Base-by-base conservation (phyloP, 2,888 invertebrate genomes). In the Pachliopta kotzebuea region DNA sequence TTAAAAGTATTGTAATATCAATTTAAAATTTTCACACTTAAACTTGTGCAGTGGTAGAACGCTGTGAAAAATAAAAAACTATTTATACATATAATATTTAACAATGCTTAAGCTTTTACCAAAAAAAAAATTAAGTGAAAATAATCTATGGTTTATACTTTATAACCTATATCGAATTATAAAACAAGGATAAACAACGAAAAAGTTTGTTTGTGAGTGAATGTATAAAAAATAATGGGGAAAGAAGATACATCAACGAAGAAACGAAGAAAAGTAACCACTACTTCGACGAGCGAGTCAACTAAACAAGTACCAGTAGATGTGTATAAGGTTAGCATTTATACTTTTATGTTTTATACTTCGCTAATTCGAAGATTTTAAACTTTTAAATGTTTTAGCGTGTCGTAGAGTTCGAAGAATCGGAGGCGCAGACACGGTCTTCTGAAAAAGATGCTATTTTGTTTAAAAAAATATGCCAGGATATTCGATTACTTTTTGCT, bases 361-460 rank as follows among this genome's bases (percentile, higher is more conserved):
- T 14, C 4, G 37, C 37, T 37, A 3, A 37, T 37, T 37, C 14
- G 14, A 11, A 14, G 14, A n/a, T 52, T 11, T 52, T 21, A 52
- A 52, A 52, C 9, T 52, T 11, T 21, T 52, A 8, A 52, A 68
- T 66, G 71, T 84, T 81, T 60, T 78, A 96, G 96, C 93, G 93
- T 78, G 94, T 95, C 29, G 94, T 95, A 42, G 93, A 93, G 67
- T 94, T 93, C 75, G 97, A 97, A 83, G 96, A 96, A 79, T 91
- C 94, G 29, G 96, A 96, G 86, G 95, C 96, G 0, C 86, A 93
- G 60, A 83, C 90, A 60, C 88, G 96, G 55, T 92, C 94, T 53
- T 93, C 95, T 1, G 94, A 94, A 60, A 92, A 93, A 71, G 96
- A 97, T 86, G 93, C 95, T 1, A 82, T 87, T 68, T 86, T 94